Conservation (phyloP, 2,888 invertebrate species). For the Protodeltote pygarga region DNA sequence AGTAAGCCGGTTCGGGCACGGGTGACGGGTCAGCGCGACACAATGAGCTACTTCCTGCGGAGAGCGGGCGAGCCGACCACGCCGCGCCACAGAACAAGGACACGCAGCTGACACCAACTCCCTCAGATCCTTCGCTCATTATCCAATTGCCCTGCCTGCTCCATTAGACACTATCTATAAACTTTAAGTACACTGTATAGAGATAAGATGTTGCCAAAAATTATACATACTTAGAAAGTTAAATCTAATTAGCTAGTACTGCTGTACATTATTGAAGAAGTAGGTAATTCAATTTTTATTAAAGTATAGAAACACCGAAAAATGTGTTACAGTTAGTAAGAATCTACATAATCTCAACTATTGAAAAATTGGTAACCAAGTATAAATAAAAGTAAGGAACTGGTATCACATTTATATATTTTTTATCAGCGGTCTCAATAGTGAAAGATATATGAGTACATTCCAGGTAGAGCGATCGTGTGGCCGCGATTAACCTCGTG, state of each 20-base stretch:
- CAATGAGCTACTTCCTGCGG: slow-evolving; percentile 82
- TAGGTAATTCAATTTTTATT: too few relatives aligned
- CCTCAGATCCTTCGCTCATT: slow-evolving; percentile 57
- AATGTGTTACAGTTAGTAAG: too few relatives aligned
- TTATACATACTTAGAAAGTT: too few relatives aligned
- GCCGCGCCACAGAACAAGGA: slow-evolving; percentile 71
- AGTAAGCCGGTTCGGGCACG: slow-evolving; percentile 60
- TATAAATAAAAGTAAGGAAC: too few relatives aligned
- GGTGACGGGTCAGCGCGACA: slow-evolving; percentile 79
- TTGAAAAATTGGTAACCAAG: too few relatives aligned
- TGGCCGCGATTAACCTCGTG: slow-evolving; percentile 74
- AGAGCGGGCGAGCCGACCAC: slow-evolving; percentile 57
- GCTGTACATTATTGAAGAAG: too few relatives aligned
- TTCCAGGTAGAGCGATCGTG: slow-evolving; percentile 43
- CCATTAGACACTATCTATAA: neutral
- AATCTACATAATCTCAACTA: too few relatives aligned
- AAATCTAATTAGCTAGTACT: too few relatives aligned
- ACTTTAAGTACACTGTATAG: neutral
- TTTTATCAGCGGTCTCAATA: slow-evolving; percentile 21
- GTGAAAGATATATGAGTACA: slow-evolving; percentile 57
- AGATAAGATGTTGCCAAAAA: neutral
- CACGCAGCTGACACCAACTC: slow-evolving; percentile 69
- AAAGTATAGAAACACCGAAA: too few relatives aligned
- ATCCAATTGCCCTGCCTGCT: slow-evolving; percentile 31
- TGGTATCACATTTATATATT: too few relatives aligned